Evolutionary conservation across 2,113 vertebrate species (phyloP).

Genomic region (Zosterops hypoxanthus): DNA sequence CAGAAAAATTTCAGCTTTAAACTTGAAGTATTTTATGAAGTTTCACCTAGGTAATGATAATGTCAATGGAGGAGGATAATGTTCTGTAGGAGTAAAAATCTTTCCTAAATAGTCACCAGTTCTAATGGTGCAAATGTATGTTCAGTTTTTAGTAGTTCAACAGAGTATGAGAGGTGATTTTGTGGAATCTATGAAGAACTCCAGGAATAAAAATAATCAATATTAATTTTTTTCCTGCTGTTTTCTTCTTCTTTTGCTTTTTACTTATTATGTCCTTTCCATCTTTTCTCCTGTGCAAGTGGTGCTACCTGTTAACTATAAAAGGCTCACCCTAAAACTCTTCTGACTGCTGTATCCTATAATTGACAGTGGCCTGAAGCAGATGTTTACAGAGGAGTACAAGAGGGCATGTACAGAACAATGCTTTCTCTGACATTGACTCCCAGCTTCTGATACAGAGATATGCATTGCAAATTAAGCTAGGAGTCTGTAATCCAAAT

Average conservation of each 20-base stretch:
- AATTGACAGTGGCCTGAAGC: not conserved
- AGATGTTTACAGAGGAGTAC: not conserved
- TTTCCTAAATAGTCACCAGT: not conserved
- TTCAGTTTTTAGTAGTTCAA: not conserved
- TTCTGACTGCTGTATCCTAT: not conserved
- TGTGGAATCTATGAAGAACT: not conserved
- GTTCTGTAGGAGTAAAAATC: not conserved
- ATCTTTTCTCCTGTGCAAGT: not conserved
- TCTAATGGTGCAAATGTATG: not conserved
- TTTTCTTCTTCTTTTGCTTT: not conserved
- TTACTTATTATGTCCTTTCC: not conserved
- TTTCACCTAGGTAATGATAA: not conserved
- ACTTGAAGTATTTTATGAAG: not conserved
- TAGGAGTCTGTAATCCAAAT: not conserved
- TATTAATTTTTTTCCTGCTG: not conserved
- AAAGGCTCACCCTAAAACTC: not conserved
- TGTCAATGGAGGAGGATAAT: not conserved
- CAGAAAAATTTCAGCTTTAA: not conserved
- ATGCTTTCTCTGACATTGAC: not conserved
- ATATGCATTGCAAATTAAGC: constrained; percentile 16
- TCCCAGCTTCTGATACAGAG: not conserved
- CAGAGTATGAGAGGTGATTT: not conserved
- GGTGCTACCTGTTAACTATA: not conserved
- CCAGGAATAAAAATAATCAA: not conserved
- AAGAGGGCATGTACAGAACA: not conserved